Conservation (phyloP, 1,140 invertebrate genomes). For the Drosophila repletoides region DNA sequence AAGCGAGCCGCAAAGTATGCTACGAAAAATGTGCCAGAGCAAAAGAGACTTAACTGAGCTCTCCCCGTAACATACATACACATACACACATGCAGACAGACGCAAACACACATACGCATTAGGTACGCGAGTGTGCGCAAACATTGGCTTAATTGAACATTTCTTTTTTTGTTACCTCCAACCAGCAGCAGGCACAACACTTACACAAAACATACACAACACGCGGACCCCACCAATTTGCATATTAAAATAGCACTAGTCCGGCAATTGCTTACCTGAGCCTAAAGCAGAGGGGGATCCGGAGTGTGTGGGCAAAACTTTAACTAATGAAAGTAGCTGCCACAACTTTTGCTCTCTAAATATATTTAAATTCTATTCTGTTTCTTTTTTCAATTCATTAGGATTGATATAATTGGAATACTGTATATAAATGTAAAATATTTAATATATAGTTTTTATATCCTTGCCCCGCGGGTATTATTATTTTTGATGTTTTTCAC, state of each 20-base stretch:
- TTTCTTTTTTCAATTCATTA: too few relatives aligned
- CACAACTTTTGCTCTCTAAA: conserved; percentile 27
- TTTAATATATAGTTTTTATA: too few relatives aligned
- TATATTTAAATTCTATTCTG: too few relatives aligned
- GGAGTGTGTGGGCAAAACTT: too few relatives aligned
- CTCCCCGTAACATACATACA: conserved; percentile 15
- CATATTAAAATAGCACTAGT: conserved; percentile 44
- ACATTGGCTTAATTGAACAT: conserved; percentile 76
- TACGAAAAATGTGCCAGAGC: conserved; percentile 60
- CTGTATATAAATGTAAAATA: too few relatives aligned
- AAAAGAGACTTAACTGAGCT: conserved; percentile 13
- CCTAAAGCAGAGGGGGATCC: too few relatives aligned
- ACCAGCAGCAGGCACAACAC: conserved; percentile 27
- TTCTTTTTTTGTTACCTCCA: conserved; percentile 33
- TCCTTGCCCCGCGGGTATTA: too few relatives aligned
- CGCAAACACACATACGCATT: not conserved
- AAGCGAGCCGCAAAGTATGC: conserved; percentile 63
- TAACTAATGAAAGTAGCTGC: conserved; percentile 48
- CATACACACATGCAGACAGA: conserved; percentile 8
- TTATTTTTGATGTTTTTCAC: too few relatives aligned
- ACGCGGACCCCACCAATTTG: conserved; percentile 54
- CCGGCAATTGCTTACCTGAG: too few relatives aligned
- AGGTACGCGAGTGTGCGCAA: conserved; percentile 67
- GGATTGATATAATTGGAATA: too few relatives aligned
- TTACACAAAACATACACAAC: too few relatives aligned